Conservation (phyloP, 2,888 invertebrate genomes). For the Zaprionus obscuricornis region DNA sequence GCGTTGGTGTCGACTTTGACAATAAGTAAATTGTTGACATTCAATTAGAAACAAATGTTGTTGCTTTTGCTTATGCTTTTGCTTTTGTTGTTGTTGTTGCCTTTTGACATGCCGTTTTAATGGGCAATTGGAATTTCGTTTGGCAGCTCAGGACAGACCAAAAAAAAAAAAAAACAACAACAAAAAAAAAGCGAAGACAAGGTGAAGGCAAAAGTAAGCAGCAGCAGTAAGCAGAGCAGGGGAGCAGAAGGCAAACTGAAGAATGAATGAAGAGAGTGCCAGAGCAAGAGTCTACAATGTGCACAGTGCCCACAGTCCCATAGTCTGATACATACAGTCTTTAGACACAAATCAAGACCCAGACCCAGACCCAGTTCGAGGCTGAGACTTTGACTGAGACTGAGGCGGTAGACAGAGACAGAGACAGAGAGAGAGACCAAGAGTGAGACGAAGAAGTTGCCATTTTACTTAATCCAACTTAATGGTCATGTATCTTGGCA, state of each 20-base stretch:
- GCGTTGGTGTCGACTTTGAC: constrained; percentile 41
- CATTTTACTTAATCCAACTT: constrained; percentile 68
- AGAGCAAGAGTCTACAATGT: too few relatives aligned
- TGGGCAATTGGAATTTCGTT: constrained; percentile 53
- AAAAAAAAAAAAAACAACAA: too few relatives aligned
- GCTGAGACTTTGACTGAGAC: not conserved
- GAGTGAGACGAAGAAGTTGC: constrained; percentile 51
- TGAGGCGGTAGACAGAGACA: not conserved
- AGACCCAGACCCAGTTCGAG: constrained; percentile 1
- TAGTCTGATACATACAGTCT: too few relatives aligned
- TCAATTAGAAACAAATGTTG: constrained; percentile 55
- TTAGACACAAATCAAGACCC: not conserved
- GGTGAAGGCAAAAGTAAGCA: not conserved
- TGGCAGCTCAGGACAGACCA: constrained; percentile 3
- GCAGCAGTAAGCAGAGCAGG: not conserved
- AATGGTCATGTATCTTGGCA: constrained; percentile 49
- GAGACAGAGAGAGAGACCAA: not conserved
- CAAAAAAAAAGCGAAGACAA: too few relatives aligned
- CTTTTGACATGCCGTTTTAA: constrained; percentile 58
- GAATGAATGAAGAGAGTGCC: not conserved
- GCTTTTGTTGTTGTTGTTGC: constrained; percentile 21
- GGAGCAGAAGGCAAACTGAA: not conserved
- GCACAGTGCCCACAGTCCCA: too few relatives aligned
- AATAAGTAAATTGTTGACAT: constrained; percentile 63
- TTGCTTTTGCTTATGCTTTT: too few relatives aligned